Percentiles rank a stretch among this genome's conserved stretches.
Evolutionary conservation across 1,140 invertebrate genomes (phyloP).

Genomic region (Daktulosphaira vitifoliae): DNA sequence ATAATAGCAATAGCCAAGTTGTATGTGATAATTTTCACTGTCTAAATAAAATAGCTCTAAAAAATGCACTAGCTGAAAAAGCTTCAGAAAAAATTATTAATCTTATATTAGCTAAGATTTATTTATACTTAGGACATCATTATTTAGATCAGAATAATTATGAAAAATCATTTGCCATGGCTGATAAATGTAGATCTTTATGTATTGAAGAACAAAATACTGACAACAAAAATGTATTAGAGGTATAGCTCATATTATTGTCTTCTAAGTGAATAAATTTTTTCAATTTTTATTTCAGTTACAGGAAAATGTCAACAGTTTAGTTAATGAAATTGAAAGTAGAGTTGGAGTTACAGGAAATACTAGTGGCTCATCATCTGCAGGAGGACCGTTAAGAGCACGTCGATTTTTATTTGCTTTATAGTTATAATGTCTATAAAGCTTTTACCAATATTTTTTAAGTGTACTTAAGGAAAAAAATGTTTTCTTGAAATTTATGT

Average conservation of each 20-base stretch:
- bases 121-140: conserved; percentile 22
- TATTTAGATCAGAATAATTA: conserved; percentile 22
- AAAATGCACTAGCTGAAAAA: conserved; percentile 1
- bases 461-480: too few species aligned
- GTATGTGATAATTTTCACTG: background rate
- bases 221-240: too few species aligned
- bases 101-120: conserved; percentile 11
- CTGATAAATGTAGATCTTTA: background rate
- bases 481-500: too few species aligned
- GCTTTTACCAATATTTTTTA: too few species aligned
- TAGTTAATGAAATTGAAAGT: background rate
- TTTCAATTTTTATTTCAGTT: background rate
- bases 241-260: too few species aligned
- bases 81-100: background rate
- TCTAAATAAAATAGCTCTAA: background rate
- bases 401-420: conserved; percentile 20
- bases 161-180: background rate
- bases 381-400: conserved; percentile 13
- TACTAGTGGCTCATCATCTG: background rate
- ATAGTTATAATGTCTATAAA: too few species aligned
- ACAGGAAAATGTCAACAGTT: background rate
- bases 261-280: too few species aligned
- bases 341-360: background rate
- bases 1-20: background rate
- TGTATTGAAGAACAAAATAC: background rate